Base-by-base conservation (phyloP, 2,888 invertebrate species). In the Timema podura region DNA sequence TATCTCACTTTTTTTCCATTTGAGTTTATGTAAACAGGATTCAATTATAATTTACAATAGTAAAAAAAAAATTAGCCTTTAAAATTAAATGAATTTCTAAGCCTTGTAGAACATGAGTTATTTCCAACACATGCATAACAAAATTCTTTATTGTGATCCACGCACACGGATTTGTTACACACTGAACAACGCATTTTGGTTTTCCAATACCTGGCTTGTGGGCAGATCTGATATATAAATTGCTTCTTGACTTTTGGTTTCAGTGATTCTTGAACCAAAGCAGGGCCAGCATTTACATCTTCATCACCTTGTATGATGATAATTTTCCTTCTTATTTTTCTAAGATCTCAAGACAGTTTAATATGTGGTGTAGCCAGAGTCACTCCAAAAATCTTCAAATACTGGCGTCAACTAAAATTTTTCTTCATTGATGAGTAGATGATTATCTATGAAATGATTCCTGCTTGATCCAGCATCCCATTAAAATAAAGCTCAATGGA, bases 381-480 rank as follows among this genome's bases (percentile, higher is more conserved):
- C 51, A 51, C 11, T 13, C n/a, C 51, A 11, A 51, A 51, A 51
- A 13, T 51, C n/a, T 51, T 51, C 51, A 51, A 51, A n/a, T 3
- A 51, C n/a, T 51, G 51, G 51, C 51, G 3, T n/a, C 51, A 13
- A 51, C 11, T n/a, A 51, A n/a, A 2, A 2, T 51, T 51, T 51
- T 3, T 51, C 51, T 51, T n/a, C 11, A n/a, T 51, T 51, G 51
- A 2, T 51, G 30, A 30, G 3, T 30, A 30, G 30, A 2, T 30
- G 3, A 30, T 30, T 30, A 30, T 30, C 59, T 59, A 30, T 9
- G 59, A 15, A 3, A 9, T 10, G 15, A 59, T 59, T 15, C 59
- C 59, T 59, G 59, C 59, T 59, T 59, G 59, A 59, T 59, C 59
- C 15, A 59, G 30, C 2, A 59, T 13, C 30, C 30, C 30, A 30